A percentile compares a stretch with the other conserved stretches of the same genome.
Conservation (phyloP, 1,140 invertebrate species). For the Drosophila sulfurigaster region DNA sequence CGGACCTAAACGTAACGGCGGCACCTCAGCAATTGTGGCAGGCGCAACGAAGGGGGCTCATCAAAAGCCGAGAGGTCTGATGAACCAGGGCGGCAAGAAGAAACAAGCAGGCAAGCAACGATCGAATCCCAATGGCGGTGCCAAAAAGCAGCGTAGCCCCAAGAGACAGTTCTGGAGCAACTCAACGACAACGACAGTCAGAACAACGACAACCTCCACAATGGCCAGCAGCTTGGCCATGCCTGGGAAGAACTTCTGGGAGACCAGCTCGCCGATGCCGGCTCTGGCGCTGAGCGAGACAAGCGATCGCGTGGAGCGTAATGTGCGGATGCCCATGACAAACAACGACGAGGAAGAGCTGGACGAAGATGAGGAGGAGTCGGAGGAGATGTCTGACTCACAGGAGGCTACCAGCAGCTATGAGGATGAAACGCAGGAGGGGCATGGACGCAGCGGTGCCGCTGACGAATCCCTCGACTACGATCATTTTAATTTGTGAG, state of each 20-base stretch:
- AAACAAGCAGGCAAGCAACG: constrained; percentile 56
- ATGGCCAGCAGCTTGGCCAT: constrained; percentile 66
- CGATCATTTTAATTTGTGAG: constrained; percentile 79
- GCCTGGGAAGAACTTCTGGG: constrained; percentile 48
- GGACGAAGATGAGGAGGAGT: constrained; percentile 45
- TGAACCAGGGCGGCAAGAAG: constrained; percentile 38
- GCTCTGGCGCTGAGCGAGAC: constrained; percentile 67
- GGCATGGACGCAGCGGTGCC: constrained; percentile 48
- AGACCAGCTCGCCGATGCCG: constrained; percentile 71
- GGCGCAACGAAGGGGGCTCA: constrained; percentile 34
- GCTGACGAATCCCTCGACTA: constrained; percentile 78
- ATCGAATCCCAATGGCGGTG: constrained; percentile 1
- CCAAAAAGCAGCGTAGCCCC: constrained; percentile 42
- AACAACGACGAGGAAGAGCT: constrained; percentile 51
- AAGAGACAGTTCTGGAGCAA: constrained; percentile 36
- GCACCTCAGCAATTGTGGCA: neutral
- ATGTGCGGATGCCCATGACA: constrained; percentile 53
- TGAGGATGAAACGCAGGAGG: constrained; percentile 60
- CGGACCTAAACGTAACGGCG: constrained; percentile 8
- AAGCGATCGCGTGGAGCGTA: constrained; percentile 77
- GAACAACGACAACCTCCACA: constrained; percentile 36
- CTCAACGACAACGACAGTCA: constrained; percentile 11
- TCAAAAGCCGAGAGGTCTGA: constrained; percentile 20
- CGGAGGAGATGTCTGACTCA: constrained; percentile 47
- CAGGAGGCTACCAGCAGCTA: constrained; percentile 69